Percentiles rank a stretch among this genome's conserved stretches.
These are phyloP conservation scores for Gobiocypris rarus DNA, from an alignment of 2,113 vertebrate species.

Conservation along the genomic window DNA sequence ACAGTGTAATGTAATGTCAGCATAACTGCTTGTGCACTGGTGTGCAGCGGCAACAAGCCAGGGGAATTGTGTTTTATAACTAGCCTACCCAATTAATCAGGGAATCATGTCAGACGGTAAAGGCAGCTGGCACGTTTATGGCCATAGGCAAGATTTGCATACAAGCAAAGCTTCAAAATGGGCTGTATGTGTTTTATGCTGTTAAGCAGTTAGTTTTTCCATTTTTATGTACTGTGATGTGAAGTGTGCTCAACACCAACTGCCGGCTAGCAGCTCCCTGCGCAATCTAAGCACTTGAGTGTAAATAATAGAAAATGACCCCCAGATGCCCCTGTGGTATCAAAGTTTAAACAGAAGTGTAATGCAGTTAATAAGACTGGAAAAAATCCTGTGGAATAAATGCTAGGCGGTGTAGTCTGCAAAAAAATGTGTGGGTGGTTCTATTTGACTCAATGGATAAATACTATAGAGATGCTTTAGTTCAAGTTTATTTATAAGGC, in stretches of 20 bases:
- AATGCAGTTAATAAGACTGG: conserved; percentile 10
- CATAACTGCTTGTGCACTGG: neutral
- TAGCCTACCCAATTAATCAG: conserved; percentile 14
- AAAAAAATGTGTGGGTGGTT: neutral
- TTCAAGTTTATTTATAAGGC: too few relatives aligned
- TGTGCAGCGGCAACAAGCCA: neutral
- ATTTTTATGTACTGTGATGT: neutral
- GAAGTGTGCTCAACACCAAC: neutral
- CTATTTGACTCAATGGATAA: neutral
- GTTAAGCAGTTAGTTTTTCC: neutral
- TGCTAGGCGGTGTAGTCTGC: neutral
- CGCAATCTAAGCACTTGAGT: neutral
- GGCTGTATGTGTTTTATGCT: neutral
- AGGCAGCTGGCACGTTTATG: conserved; percentile 10
- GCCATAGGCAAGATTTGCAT: conserved; percentile 12
- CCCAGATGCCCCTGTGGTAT: neutral
- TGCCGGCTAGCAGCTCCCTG: neutral
- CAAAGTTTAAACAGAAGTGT: neutral
- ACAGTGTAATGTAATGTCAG: conserved; percentile 25
- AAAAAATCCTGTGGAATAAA: neutral
- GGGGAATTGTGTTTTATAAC: neutral
- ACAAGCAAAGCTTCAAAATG: neutral
- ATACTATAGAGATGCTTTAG: neutral
- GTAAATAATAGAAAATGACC: conserved; percentile 6
- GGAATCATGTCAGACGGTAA: neutral